Base-by-base conservation (phyloP, 2,113 vertebrate species). In the Zingel zingel region DNA sequence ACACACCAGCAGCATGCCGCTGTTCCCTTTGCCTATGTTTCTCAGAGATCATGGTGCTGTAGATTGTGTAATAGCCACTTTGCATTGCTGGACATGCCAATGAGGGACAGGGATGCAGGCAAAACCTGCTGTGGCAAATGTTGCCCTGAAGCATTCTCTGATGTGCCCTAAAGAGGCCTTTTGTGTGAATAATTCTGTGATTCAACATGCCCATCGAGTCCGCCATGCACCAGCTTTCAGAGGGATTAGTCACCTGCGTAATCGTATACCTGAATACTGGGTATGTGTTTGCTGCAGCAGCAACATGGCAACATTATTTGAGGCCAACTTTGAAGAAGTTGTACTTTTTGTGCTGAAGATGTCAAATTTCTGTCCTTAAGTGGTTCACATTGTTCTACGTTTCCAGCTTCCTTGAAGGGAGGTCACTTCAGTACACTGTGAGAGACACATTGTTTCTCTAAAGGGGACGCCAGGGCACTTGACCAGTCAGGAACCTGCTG, bases 31-130 rank as follows among this genome's bases (percentile, higher is more conserved):
- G 14, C 50, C n/a, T 57, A 21, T 8, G 27, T 45, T 63, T 81
- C 63, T 69, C 68, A 5, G 66, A 77, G 72, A 82, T 77, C 78
- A 79, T 0, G 48, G 70, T 33, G 80, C 79, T 48, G 78, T 56
- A 77, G 67, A 85, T 82, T 84, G 77, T 86, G 84, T 84, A 89
- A 91, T 77, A 62, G 88, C 33, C 78, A 72, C 81, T 92, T 19
- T 80, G 81, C 51, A 77, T 51, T n/a, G 67, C 78, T 21, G 67
- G 61, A n/a, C 45, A 43, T 6, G 19, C 61, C 25, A 33, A 59
- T 43, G 57, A 76, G 39, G 48, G 47, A 74, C 12, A 27, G 58
- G n/a, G 27, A 66, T 36, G 57, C 62, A 56, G 53, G 66, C 19
- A 12, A 61, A 86, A 80, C 74, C 83, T 71, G 74, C 74, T 5